These are phyloP conservation scores for Rhingia campestris DNA, from an alignment of 2,888 invertebrate genomes.

Conservation along the genomic window DNA sequence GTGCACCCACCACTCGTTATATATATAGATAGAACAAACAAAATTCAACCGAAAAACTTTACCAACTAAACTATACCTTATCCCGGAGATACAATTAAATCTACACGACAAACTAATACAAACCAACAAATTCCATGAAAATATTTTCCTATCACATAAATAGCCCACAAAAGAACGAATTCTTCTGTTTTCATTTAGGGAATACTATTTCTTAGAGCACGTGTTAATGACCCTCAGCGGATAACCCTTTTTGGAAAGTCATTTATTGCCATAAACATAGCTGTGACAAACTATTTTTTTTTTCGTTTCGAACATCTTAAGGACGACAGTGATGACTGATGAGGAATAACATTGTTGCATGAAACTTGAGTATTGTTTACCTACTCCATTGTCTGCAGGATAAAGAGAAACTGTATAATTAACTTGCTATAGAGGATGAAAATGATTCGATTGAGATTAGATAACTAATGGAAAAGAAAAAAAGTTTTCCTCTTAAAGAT, in stretches of 20 bases:
- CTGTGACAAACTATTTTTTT: not conserved
- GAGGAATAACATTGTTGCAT: not conserved
- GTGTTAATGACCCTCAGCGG: not conserved
- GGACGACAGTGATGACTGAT: not conserved
- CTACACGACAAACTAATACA: too few relatives aligned
- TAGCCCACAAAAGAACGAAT: not conserved
- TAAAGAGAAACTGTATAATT: not conserved
- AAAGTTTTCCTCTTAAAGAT: not conserved
- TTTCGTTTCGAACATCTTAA: slow-evolving; percentile 3
- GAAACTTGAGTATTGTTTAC: not conserved
- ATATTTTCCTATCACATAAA: not conserved
- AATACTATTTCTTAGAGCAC: not conserved
- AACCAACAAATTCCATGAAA: not conserved
- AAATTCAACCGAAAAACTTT: too few relatives aligned
- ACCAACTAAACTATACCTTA: too few relatives aligned
- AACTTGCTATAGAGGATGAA: not conserved
- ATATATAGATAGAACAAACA: too few relatives aligned
- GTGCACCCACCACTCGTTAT: too few relatives aligned
- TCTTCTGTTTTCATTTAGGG: too few relatives aligned
- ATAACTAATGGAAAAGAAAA: not conserved
- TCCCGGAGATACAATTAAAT: too few relatives aligned
- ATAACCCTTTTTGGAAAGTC: slow-evolving; percentile 1
- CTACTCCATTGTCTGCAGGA: not conserved
- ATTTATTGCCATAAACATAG: not conserved
- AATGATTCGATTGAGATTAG: not conserved